Conservation (phyloP, 2,797 vertebrate species). For the Lithobates sylvaticus region DNA sequence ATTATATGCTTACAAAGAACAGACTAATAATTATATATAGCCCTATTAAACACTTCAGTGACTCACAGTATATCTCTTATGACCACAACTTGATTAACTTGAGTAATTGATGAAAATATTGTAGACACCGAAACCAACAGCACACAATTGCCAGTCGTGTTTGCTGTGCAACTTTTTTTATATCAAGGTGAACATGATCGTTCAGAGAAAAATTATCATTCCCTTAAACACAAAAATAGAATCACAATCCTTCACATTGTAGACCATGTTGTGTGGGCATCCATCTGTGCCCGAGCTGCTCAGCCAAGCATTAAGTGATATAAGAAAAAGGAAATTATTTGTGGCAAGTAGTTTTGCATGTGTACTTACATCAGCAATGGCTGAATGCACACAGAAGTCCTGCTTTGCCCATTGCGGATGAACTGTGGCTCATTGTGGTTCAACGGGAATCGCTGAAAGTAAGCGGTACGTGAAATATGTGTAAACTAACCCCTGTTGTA, state of each 20-base stretch:
- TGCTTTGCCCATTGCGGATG: not conserved
- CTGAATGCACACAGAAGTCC: not conserved
- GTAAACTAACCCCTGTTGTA: too few species aligned
- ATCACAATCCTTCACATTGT: not conserved
- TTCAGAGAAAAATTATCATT: too few species aligned
- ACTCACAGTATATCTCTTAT: not conserved
- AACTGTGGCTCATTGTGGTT: not conserved
- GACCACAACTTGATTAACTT: not conserved
- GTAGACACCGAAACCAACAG: not conserved
- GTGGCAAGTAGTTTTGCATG: not conserved
- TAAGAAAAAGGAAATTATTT: conserved; percentile 8
- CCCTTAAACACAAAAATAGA: not conserved
- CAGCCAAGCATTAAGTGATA: not conserved
- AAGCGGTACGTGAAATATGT: too few species aligned
- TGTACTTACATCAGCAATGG: not conserved
- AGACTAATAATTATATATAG: not conserved
- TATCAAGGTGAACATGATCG: not conserved
- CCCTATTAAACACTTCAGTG: not conserved
- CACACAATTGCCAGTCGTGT: not conserved
- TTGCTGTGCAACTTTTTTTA: not conserved
- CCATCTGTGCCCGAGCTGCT: not conserved
- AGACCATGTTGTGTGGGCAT: not conserved
- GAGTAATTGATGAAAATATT: not conserved
- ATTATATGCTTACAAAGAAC: conserved; percentile 10
- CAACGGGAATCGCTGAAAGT: too few species aligned